Evolutionary conservation across 2,113 vertebrate species (phyloP).

Genomic region (Edolisoma coerulescens): DNA sequence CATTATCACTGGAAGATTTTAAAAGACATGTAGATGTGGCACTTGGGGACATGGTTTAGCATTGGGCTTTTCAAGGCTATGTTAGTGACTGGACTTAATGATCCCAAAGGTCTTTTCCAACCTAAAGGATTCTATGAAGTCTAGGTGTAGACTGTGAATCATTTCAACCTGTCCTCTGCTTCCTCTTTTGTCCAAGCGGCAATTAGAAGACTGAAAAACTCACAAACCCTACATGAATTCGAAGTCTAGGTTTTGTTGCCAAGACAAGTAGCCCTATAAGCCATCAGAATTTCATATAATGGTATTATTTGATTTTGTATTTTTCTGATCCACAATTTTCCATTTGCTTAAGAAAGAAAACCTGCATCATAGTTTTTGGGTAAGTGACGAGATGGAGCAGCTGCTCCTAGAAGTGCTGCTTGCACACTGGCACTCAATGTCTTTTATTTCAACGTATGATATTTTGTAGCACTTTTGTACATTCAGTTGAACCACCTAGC

Average conservation of each 20-base stretch:
- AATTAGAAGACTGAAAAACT: neutral
- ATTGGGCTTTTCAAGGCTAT: neutral
- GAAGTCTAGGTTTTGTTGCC: neutral
- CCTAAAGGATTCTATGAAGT: neutral
- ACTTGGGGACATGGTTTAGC: neutral
- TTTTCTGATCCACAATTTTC: neutral
- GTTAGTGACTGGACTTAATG: neutral
- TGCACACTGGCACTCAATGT: rapidly evolving
- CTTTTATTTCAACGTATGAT: neutral
- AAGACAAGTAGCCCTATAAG: neutral
- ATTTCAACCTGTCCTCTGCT: neutral
- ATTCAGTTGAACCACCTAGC: neutral
- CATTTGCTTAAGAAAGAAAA: neutral
- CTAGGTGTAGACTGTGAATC: neutral
- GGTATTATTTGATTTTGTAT: neutral
- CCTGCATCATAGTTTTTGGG: neutral
- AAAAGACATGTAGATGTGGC: neutral
- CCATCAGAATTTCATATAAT: neutral
- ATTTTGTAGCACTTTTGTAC: neutral
- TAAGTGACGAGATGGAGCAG: rapidly evolving
- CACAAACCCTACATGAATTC: neutral
- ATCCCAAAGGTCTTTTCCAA: neutral
- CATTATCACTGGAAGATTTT: neutral
- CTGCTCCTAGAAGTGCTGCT: neutral
- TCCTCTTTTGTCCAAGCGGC: neutral